Conservation (phyloP, 2,113 vertebrate species). For the Antechinus stuartii region DNA sequence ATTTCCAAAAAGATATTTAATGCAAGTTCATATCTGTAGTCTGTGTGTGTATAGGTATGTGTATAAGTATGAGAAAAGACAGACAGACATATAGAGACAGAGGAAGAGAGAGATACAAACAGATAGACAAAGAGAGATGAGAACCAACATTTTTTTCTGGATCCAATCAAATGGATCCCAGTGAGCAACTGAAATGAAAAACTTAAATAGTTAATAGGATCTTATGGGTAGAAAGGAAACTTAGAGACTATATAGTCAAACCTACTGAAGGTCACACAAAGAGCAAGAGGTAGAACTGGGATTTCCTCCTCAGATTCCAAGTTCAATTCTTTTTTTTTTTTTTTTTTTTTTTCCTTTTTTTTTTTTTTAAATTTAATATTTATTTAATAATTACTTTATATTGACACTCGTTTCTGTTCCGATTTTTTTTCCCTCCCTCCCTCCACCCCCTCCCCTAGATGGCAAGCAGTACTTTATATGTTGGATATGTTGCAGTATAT, state of each 20-base stretch:
- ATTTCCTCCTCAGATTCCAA: background rate
- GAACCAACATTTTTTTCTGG: background rate
- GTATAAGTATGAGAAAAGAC: background rate
- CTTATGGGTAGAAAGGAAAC: background rate
- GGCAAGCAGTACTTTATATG: too few species aligned
- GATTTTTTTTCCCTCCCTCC: too few species aligned
- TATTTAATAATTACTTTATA: too few species aligned
- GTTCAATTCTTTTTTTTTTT: background rate
- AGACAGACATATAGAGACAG: background rate
- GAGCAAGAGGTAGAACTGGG: background rate
- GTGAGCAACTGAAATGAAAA: background rate
- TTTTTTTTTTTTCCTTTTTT: too few species aligned
- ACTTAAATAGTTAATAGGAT: background rate
- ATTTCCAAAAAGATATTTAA: constrained; percentile 11
- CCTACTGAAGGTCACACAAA: background rate
- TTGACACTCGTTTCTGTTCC: too few species aligned
- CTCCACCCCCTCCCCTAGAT: too few species aligned
- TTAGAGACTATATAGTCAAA: background rate
- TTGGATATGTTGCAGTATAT: too few species aligned
- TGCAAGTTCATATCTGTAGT: background rate
- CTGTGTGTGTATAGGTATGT: background rate
- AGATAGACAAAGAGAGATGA: too few species aligned
- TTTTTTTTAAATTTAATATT: too few species aligned
- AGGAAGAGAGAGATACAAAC: background rate
- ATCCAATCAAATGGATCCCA: background rate